A percentile compares a stretch with the other conserved stretches of the same genome.
These are phyloP conservation scores for Tarsius wallacei DNA, from an alignment of 2,797 vertebrate genomes.

Conservation along the genomic window DNA sequence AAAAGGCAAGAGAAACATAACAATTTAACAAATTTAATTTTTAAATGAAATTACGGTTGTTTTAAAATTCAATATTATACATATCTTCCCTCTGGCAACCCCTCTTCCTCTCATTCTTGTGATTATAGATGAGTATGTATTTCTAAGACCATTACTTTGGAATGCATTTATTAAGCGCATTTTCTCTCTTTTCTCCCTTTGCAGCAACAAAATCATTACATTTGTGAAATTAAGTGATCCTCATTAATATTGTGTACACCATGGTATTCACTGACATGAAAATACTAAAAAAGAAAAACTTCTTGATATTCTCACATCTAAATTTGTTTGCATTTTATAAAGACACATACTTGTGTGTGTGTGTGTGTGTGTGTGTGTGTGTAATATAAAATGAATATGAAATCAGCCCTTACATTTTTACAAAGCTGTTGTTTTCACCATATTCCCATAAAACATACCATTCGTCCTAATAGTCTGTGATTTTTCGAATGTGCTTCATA, in stretches of 20 bases:
- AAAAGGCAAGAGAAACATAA: conserved; percentile 9
- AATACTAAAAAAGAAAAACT: not conserved
- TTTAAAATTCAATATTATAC: not conserved
- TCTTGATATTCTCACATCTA: not conserved
- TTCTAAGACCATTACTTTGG: not conserved
- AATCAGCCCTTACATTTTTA: conserved; percentile 34
- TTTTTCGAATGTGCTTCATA: not conserved
- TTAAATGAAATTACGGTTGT: not conserved
- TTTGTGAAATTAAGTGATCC: not conserved
- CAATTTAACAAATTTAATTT: not conserved
- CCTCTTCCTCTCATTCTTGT: not conserved
- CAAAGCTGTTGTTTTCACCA: not conserved
- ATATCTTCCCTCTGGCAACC: not conserved
- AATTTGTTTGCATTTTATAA: conserved; percentile 2
- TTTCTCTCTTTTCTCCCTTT: not conserved
- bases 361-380: not conserved
- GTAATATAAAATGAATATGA: not conserved
- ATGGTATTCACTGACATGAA: not conserved
- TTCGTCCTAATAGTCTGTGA: not conserved
- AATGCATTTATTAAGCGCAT: not conserved
- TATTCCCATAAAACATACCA: not conserved
- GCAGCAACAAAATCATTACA: not conserved
- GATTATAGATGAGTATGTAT: not conserved
- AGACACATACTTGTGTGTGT: not conserved
- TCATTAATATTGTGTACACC: not conserved